A percentile compares a stretch with the other conserved stretches of the same genome.
Conservation (phyloP, 2,888 invertebrate species). For the Drosophila rubida region DNA sequence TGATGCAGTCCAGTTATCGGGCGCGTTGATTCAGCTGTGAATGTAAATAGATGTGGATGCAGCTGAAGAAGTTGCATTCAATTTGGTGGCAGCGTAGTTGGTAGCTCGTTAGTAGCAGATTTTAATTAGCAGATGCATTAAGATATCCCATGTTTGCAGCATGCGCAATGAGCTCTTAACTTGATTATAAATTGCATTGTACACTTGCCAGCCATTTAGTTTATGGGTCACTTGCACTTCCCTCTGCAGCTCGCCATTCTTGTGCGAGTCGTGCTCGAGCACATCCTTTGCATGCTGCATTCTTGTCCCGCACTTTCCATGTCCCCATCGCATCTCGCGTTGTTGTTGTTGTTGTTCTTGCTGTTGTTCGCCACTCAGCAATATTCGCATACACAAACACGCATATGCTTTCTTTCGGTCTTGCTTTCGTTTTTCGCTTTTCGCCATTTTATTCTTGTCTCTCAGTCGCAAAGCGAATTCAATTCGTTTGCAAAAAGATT, state of each 20-base stretch:
- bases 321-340: no score
- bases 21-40: conserved; percentile 32
- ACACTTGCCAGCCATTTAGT: conserved; percentile 44
- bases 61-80: conserved; percentile 1
- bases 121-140: conserved; percentile 59
- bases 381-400: conserved; percentile 34
- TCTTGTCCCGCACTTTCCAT: conserved; percentile 36
- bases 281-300: conserved; percentile 22
- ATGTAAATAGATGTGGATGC: conserved; percentile 42
- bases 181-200: conserved; percentile 49
- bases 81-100: not conserved
- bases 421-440: conserved; percentile 27
- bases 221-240: conserved; percentile 29
- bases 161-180: conserved; percentile 38
- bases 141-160: conserved; percentile 22
- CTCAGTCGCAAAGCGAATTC: conserved; percentile 54
- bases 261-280: conserved; percentile 13
- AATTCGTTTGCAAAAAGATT: conserved; percentile 54
- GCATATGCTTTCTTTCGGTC: conserved; percentile 63
- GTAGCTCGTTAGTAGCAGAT: conserved; percentile 21
- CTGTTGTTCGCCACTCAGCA: conserved; percentile 34
- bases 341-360: no score
- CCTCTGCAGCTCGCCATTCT: conserved; percentile 2
- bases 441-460: conserved; percentile 8
- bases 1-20: conserved; percentile 28